Base-by-base conservation (phyloP, 2,797 vertebrate genomes). In the Hippoglossus hippoglossus region DNA sequence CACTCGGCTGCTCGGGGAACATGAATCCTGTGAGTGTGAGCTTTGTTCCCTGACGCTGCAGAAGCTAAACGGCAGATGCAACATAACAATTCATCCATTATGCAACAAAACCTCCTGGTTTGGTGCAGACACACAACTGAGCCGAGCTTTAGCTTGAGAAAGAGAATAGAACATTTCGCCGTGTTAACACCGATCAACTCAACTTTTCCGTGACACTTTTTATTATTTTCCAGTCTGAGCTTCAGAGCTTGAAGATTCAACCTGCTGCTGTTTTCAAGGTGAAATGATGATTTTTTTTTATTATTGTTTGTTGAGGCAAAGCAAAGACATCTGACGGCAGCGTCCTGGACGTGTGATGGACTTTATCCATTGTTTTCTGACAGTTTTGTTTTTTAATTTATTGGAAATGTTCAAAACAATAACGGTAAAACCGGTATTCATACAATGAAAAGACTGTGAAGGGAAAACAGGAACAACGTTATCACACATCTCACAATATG, bases 1-100 rank as follows among this genome's bases (percentile, higher is more conserved):
- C 67, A 15, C 46, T 67, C 19, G 65, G 71, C 71, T 76, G 75
- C 56, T 52, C 56, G 2, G 71, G 61, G 60, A 85, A 41, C 66
- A 56, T 18, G 39, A 57, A 71, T 39, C 82, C 82, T 54, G 87
- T 86, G 79, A 85, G 77, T 66, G 54, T 31, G 58, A 77, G 63
- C 50, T 73, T 68, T 64, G 60, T 72, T 72, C 66, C 1, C 22
- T 18, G 70, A 74, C 63, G 76, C 53, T 64, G 22, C 31, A 16
- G 11, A 58, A 72, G 55, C 58, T 36, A 2, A 13, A 25, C 71
- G 68, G 58, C 76, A 83, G 79, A 85, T 60, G 61, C 63, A 71
- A 63, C n/a, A 63, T 67, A 39, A 68, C 73, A 62, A 21, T 16
- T 5, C 53, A 78, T 77, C 2, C 25, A 79, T 79, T 73, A 87